A percentile compares a stretch with the other conserved stretches of the same genome.
Evolutionary conservation across 2,113 vertebrate genomes (phyloP).

Genomic region (Onychostoma macrolepis): DNA sequence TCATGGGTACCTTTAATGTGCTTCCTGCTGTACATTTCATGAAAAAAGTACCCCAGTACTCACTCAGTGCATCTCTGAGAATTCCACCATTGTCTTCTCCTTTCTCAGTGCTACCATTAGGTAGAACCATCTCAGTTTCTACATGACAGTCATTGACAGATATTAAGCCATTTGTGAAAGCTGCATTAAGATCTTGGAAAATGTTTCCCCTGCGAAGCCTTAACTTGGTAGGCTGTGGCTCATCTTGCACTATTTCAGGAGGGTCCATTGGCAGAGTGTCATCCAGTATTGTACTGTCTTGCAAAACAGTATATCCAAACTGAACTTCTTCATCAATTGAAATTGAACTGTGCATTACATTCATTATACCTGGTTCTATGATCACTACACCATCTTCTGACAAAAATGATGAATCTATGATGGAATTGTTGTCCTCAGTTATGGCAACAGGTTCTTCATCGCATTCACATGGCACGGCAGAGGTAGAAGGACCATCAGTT

Average conservation of each 20-base stretch:
- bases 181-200: constrained; percentile 23
- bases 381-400: not conserved
- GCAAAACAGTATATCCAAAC: not conserved
- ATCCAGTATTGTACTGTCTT: constrained; percentile 10
- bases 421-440: not conserved
- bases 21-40: constrained; percentile 25
- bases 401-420: not conserved
- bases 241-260: not conserved
- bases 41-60: constrained; percentile 39
- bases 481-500: not conserved
- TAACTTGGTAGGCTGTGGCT: not conserved
- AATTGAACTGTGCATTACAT: constrained; percentile 19
- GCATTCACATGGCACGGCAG: not conserved
- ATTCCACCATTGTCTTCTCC: constrained; percentile 41
- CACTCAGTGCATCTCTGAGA: constrained; percentile 33
- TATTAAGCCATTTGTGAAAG: constrained; percentile 19
- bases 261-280: constrained; percentile 23
- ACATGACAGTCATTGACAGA: constrained; percentile 15
- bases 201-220: not conserved
- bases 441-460: not conserved
- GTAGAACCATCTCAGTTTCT: constrained; percentile 38
- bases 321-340: constrained; percentile 37
- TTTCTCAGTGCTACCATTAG: constrained; percentile 34
- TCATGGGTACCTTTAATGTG: constrained; percentile 27
- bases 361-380: not conserved